A percentile compares a stretch with the other conserved stretches of the same genome.
Evolutionary conservation across 2,113 vertebrate species (phyloP).

Genomic region (Etheostoma cragini): DNA sequence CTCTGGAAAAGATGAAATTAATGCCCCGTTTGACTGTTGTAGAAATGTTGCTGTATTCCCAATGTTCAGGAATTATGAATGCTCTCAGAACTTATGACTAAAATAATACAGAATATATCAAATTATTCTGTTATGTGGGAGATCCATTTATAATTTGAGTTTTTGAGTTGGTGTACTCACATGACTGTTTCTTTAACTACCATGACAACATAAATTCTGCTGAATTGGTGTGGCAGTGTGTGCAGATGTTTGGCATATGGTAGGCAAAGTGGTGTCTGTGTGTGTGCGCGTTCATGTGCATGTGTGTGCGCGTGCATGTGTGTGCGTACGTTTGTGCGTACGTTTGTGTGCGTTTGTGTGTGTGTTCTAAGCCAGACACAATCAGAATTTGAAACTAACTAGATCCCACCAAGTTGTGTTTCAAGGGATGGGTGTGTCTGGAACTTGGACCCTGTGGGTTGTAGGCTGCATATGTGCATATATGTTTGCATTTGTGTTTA

Average conservation of each 20-base stretch:
- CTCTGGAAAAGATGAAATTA: background rate
- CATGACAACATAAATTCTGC: background rate
- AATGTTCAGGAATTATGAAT: background rate
- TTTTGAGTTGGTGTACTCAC: slow-evolving; percentile 3
- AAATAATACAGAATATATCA: background rate
- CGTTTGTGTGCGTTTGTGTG: background rate
- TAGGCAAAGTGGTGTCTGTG: background rate
- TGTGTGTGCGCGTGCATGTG: background rate
- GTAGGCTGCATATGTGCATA: slow-evolving; percentile 26
- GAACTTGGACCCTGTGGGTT: slow-evolving; percentile 13
- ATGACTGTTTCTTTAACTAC: slow-evolving; percentile 21
- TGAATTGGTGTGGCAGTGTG: background rate
- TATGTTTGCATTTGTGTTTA: slow-evolving; percentile 43
- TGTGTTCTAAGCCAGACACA: slow-evolving; percentile 24
- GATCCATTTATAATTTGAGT: background rate
- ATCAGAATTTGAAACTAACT: background rate
- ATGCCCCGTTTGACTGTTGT: background rate
- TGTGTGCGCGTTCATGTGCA: background rate
- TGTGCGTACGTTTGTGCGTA: slow-evolving; percentile 30
- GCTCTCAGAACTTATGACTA: background rate
- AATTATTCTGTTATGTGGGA: background rate
- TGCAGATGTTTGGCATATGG: slow-evolving; percentile 9
- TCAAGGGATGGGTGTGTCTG: background rate
- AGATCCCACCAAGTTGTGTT: slow-evolving; percentile 4
- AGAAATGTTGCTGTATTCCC: background rate